phyloP scores from a whole-genome alignment of 2,888 invertebrate genomes.

The Agriopis aurantiaria region DNA sequence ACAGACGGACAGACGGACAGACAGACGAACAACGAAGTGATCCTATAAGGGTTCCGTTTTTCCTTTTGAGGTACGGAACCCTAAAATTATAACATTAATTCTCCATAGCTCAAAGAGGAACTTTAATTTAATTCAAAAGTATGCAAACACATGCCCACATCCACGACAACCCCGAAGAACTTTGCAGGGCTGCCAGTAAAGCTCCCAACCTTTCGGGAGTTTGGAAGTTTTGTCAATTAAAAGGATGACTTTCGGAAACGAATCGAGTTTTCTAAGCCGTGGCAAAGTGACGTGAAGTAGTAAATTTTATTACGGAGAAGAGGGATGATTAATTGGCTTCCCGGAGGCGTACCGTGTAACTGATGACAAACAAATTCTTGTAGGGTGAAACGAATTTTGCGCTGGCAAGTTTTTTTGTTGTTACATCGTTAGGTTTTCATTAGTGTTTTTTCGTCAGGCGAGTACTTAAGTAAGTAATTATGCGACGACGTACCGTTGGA shows the following conservation, averaged over 20 bases:
- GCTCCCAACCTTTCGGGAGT: slow-evolving; percentile 42
- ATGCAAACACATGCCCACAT: slow-evolving; percentile 44
- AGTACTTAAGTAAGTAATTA: too few relatives aligned
- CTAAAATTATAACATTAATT: not conserved
- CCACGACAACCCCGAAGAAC: slow-evolving; percentile 35
- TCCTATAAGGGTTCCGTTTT: too few relatives aligned
- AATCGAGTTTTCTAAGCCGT: slow-evolving; percentile 43
- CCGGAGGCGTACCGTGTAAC: slow-evolving; percentile 50
- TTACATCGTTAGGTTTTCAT: slow-evolving; percentile 30
- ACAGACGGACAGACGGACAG: too few relatives aligned
- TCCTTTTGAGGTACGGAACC: too few relatives aligned
- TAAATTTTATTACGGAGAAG: slow-evolving; percentile 64
- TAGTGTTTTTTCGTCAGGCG: slow-evolving; percentile 13
- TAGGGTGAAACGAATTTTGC: slow-evolving; percentile 44
- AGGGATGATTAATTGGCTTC: slow-evolving; percentile 66
- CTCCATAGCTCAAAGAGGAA: slow-evolving; percentile 26
- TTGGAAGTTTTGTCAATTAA: slow-evolving; percentile 63
- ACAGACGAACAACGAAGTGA: too few relatives aligned
- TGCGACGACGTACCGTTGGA: too few relatives aligned
- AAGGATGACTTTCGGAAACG: slow-evolving; percentile 61
- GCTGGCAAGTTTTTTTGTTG: slow-evolving; percentile 34
- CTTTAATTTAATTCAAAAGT: slow-evolving; percentile 31
- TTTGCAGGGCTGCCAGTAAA: slow-evolving; percentile 34
- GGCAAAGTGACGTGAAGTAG: slow-evolving; percentile 61
- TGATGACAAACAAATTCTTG: slow-evolving; percentile 61